A percentile compares a stretch with the other conserved stretches of the same genome.
Evolutionary conservation across 2,797 vertebrate genomes (phyloP).

Genomic region (Gallinago solitaria): DNA sequence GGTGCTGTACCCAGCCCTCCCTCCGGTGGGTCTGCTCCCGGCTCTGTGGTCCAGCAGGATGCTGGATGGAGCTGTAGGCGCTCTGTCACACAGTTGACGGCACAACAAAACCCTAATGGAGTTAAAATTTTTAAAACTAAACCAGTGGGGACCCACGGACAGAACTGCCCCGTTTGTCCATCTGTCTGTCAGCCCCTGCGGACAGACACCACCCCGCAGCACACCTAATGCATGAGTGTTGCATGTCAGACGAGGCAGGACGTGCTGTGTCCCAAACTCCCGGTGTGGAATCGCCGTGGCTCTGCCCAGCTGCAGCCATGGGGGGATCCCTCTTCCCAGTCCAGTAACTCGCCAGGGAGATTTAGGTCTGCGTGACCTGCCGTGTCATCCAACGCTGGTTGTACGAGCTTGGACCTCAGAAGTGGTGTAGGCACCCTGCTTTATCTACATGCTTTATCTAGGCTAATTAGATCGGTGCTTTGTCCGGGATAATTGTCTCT

Average conservation of each 20-base stretch:
- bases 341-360: neutral
- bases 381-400: neutral
- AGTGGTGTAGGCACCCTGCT: neutral
- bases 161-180: rapidly evolving
- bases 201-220: rapidly evolving
- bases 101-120: neutral
- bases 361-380: neutral
- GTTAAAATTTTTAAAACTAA: neutral
- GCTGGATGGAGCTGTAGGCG: rapidly evolving
- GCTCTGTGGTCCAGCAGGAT: neutral
- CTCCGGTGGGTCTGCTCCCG: neutral
- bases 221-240: rapidly evolving
- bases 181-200: neutral
- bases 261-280: rapidly evolving
- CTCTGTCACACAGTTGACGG: neutral
- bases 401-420: neutral
- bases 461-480: neutral
- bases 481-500: constrained; percentile 27
- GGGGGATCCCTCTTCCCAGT: neutral
- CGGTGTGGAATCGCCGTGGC: neutral
- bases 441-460: constrained; percentile 26
- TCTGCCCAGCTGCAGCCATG: neutral
- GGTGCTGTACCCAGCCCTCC: neutral
- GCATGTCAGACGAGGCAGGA: rapidly evolving
- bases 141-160: neutral